Evolutionary conservation across 2,113 vertebrate genomes (phyloP).

Genomic region (Edolisoma coerulescens): DNA sequence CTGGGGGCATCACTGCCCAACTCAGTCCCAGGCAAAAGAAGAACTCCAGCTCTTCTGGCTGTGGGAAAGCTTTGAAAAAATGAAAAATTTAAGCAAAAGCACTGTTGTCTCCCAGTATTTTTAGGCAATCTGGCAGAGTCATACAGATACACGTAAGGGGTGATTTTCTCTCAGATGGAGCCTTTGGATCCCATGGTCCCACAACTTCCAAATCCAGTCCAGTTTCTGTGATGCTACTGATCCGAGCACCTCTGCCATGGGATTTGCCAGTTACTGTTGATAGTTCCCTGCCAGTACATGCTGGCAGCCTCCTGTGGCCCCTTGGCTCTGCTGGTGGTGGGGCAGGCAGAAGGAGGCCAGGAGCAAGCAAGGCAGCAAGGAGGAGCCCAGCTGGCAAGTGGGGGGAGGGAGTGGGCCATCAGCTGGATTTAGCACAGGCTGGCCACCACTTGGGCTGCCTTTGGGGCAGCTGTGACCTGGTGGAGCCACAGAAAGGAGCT

Average conservation of each 20-base stretch:
- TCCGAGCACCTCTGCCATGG: neutral
- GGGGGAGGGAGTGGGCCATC: neutral
- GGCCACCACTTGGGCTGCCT: neutral
- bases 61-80: neutral
- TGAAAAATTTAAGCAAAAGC: neutral
- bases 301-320: neutral
- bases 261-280: neutral
- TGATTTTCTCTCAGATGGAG: neutral
- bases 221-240: neutral
- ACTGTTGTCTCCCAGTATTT: neutral
- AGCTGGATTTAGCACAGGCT: neutral
- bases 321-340: neutral
- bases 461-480: neutral
- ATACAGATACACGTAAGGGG: rapidly evolving
- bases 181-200: neutral
- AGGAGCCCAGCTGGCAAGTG: neutral
- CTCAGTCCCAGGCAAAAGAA: neutral
- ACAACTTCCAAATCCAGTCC: neutral
- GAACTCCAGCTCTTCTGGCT: neutral
- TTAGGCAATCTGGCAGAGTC: neutral
- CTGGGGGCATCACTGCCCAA: neutral
- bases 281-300: neutral
- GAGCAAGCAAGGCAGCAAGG: neutral
- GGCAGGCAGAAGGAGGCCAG: neutral
- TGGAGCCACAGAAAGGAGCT: neutral